Evolutionary conservation across 2,113 vertebrate species (phyloP).

Genomic region (Oxygymnocypris stewartii): DNA sequence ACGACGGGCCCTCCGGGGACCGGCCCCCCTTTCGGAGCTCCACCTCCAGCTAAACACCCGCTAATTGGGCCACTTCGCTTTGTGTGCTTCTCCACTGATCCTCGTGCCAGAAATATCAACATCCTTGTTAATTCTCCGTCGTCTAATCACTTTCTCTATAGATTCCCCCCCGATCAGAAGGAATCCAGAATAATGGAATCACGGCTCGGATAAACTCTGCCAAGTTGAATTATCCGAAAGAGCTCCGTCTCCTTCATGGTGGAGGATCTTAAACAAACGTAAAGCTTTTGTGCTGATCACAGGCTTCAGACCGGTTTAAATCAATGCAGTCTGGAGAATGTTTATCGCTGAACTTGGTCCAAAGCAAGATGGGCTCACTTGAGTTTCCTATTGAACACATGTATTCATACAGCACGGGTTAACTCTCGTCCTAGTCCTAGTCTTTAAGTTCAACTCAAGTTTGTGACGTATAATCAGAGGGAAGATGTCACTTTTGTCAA

Average conservation of each 20-base stretch:
- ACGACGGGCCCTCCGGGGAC: constrained; percentile 36
- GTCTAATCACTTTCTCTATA: constrained; percentile 38
- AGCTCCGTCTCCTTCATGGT: constrained; percentile 13
- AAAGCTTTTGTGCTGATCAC: constrained; percentile 27
- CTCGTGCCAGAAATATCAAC: constrained; percentile 36
- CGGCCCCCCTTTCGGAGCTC: background rate
- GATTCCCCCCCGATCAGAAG: background rate
- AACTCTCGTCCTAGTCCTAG: background rate
- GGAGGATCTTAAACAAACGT: constrained; percentile 18
- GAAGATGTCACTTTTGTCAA: too few relatives aligned
- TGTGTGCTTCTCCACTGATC: constrained; percentile 9
- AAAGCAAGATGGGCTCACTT: background rate
- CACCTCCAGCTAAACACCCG: constrained; percentile 39
- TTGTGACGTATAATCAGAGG: background rate
- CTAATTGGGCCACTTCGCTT: constrained; percentile 38
- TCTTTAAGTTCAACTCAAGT: background rate
- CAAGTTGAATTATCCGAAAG: constrained; percentile 15
- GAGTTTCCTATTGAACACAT: background rate
- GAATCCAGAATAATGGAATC: constrained; percentile 16
- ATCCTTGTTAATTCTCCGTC: constrained; percentile 17
- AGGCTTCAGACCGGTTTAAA: constrained; percentile 32
- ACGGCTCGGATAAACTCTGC: constrained; percentile 12
- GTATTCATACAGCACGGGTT: background rate
- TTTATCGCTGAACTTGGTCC: background rate
- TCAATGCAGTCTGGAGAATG: constrained; percentile 26